Percentiles rank a stretch among this genome's conserved stretches.
These are phyloP conservation scores for Trididemnum clinides DNA, from an alignment of 23 tunicate species.

Conservation along the genomic window DNA sequence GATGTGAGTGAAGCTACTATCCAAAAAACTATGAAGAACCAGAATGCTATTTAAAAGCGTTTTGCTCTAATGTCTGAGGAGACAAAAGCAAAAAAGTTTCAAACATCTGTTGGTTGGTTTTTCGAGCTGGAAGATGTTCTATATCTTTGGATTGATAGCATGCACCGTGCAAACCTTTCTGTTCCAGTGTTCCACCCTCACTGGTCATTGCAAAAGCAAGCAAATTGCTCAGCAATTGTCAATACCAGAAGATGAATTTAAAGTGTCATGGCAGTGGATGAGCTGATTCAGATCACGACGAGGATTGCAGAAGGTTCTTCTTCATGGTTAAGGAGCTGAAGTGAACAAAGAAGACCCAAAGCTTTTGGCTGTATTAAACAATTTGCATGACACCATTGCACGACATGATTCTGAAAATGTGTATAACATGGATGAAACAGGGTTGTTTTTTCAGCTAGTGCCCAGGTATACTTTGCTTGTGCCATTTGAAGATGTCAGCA, in stretches of 20 bases:
- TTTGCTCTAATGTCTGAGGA: conserved; percentile 49
- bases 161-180: conserved; percentile 58
- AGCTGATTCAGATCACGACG: conserved; percentile 49
- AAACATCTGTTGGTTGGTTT: conserved; percentile 50
- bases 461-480: conserved; percentile 38
- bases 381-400: conserved; percentile 31
- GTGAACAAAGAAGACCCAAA: conserved; percentile 51
- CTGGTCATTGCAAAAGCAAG: conserved; percentile 26
- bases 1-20: too few species aligned
- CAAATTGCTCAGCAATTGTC: conserved; percentile 55
- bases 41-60: conserved; percentile 35
- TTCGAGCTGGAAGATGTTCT: conserved; percentile 42
- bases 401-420: conserved; percentile 69
- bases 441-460: conserved; percentile 55
- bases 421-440: conserved; percentile 69
- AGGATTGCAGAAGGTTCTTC: conserved; percentile 32
- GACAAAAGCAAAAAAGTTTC: conserved; percentile 39
- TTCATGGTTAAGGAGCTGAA: conserved; percentile 54
- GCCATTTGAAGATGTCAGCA: conserved; percentile 45
- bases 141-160: conserved; percentile 54
- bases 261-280: conserved; percentile 55
- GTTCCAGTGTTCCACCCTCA: conserved; percentile 31
- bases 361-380: conserved; percentile 27
- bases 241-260: conserved; percentile 46
- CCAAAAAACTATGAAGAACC: conserved; percentile 14